Base-by-base conservation (phyloP, 2,113 vertebrate species). In the Paramormyrops kingsleyae region DNA sequence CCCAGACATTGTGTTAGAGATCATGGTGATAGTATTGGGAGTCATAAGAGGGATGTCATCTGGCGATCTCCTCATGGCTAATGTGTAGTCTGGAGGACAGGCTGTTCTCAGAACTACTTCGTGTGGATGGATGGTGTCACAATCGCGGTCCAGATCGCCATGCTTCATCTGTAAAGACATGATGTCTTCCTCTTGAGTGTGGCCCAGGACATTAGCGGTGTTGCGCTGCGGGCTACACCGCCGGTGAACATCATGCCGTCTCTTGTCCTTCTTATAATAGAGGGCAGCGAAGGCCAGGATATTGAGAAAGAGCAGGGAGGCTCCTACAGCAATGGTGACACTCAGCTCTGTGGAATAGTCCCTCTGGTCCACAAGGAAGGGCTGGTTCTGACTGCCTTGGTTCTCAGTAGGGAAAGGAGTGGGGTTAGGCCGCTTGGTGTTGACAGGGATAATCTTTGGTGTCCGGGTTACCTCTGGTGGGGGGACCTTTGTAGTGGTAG, bases 141-240 rank as follows among this genome's bases (percentile, higher is more conserved):
- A 99, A 95, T 99, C 99, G 93, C 97, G 97, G 95, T 98, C 98
- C 96, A 99, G 96, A 94, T 99, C 98, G 83, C 97, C 97, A 96
- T 98, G 99, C 97, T 99, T 99, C 98, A 99, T 98, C 94, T 99
- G 99, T 91, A 99, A 96, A 92, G 99, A 99, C 99, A 99, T 99
- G 94, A 99, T 98, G 94, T 99, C 98, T 94, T 99, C 99, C 96
- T 99, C 99, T 94, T 99, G 99, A 91, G 97, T 97, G 91, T 99
- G 99, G 88, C 98, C 97, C 90, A 99, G 97, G 93, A 99, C 98
- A 19, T 98, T 99, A 92, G 97, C 95, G 0, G 98, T 96, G 5
- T 96, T 97, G 87, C 97, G 97, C 91, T 99, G 98, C 2, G 99
- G 99, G 94, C 99, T 99, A 93, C 99, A 99, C 92, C 98, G 97